A percentile compares a stretch with the other conserved stretches of the same genome.
Evolutionary conservation across 2,888 invertebrate genomes (phyloP).

Genomic region (Andrena chrysosceles): DNA sequence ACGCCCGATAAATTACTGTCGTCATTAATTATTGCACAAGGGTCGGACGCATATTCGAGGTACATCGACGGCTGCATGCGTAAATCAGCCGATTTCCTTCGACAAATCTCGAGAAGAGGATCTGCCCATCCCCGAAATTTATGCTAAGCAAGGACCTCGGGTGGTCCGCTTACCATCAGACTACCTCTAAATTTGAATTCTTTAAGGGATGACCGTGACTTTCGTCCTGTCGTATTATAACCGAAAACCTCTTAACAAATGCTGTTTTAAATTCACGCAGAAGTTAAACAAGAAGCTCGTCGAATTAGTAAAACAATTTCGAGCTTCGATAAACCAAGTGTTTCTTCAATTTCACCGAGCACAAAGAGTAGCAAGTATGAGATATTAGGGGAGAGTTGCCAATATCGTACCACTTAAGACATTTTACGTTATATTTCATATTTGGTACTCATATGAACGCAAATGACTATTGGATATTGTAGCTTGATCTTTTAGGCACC

Average conservation of each 20-base stretch:
- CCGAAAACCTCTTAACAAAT: neutral
- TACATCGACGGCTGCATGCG: conserved; percentile 28
- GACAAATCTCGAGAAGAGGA: conserved; percentile 45
- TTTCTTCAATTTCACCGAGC: too few relatives aligned
- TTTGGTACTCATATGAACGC: too few relatives aligned
- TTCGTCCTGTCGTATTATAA: conserved; percentile 23
- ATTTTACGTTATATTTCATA: too few relatives aligned
- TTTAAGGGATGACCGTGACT: conserved; percentile 55
- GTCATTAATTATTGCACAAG: conserved; percentile 38
- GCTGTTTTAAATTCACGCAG: too few relatives aligned
- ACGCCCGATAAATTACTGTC: conserved; percentile 18
- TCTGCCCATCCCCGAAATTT: conserved; percentile 57
- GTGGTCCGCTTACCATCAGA: conserved; percentile 54
- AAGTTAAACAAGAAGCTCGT: too few relatives aligned
- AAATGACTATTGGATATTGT: too few relatives aligned
- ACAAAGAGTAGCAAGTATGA: too few relatives aligned
- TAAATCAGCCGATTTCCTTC: conserved; percentile 59
- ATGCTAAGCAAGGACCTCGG: conserved; percentile 58
- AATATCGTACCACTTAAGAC: too few relatives aligned
- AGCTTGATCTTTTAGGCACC: too few relatives aligned
- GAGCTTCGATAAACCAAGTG: too few relatives aligned
- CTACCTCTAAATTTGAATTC: conserved; percentile 54
- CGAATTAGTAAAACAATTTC: neutral
- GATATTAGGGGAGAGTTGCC: too few relatives aligned
- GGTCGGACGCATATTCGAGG: conserved; percentile 30